Percentiles rank a stretch among this genome's conserved stretches.
These are phyloP conservation scores for Lutjanus campechanus DNA, from an alignment of 2,797 vertebrate genomes.

Conservation along the genomic window DNA sequence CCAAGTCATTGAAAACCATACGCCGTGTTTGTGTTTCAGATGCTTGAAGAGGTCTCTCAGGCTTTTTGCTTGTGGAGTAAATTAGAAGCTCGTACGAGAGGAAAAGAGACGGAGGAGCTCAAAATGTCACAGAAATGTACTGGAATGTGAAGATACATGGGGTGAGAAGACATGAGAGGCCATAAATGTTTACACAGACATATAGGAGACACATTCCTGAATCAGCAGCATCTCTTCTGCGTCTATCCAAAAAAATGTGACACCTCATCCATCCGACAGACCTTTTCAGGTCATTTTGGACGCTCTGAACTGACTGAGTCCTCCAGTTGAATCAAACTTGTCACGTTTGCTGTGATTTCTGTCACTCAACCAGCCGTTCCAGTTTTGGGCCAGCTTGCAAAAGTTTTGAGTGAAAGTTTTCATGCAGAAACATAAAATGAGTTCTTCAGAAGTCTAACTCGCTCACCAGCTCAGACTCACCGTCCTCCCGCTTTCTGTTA, in stretches of 20 bases:
- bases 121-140: conserved; percentile 25
- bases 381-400: conserved; percentile 27
- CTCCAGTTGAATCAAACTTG: not conserved
- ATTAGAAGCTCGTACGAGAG: not conserved
- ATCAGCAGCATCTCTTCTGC: not conserved
- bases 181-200: not conserved
- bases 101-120: not conserved
- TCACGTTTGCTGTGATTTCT: conserved; percentile 22
- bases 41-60: conserved; percentile 8
- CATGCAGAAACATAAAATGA: not conserved
- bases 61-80: not conserved
- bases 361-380: conserved; percentile 5
- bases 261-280: not conserved
- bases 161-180: not conserved
- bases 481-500: conserved; percentile 12
- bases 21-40: conserved; percentile 24
- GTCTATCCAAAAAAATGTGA: not conserved
- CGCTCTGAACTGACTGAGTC: not conserved
- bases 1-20: conserved; percentile 16
- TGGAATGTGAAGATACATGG: conserved; percentile 6
- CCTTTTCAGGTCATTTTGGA: conserved; percentile 2
- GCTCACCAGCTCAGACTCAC: not conserved
- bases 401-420: conserved; percentile 7
- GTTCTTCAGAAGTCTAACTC: conserved; percentile 16
- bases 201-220: conserved; percentile 15